Base-by-base conservation (phyloP, 2,888 invertebrate genomes). In the Lathronympha strigana region DNA sequence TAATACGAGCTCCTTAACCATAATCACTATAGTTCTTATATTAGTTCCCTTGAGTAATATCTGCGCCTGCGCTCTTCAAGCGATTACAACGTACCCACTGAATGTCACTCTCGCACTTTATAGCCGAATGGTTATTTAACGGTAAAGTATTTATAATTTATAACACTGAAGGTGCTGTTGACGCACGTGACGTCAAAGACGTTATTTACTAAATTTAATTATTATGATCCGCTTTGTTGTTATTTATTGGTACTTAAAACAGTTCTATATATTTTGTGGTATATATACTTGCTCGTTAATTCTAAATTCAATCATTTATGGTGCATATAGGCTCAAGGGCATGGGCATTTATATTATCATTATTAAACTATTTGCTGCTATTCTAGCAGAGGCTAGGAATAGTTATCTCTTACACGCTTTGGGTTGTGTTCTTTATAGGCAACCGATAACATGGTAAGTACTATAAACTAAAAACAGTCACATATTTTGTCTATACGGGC, bases 71-170 rank as follows among this genome's bases (percentile, higher is more conserved):
- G 17, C 6, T n/a, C 13, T n/a, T 47, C 47, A 47, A 6, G 47
- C 47, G 23, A 6, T 6, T 47, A n/a, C 1, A 47, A 23, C 23
- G 47, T 23, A 21, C 23, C n/a, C 38, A n/a, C 17, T 25, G 33
- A 67, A 66, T 70, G 69, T 69, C 70, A 61, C 50, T 49, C 51
- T 49, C 25, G 23, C 58, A 28, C 17, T 64, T 67, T 61, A 67
- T 61, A 55, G 17, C 45, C 49, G 36, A 55, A 49, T 33, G 17
- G 47, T 36, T 33, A 49, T 66, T 66, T 61, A 55, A 66, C 53
- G 54, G 15, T 25, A 33, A 62, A 63, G 50, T 63, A 63, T 58
- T 58, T 63, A 63, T 58, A 58, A 49, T 28, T 57, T 51, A 53
- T 62, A 45, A 33, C 17, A 43, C 45, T 13, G 25, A 53, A 53